phyloP scores from a whole-genome alignment of 2,888 invertebrate genomes.

The Timandra comae region DNA sequence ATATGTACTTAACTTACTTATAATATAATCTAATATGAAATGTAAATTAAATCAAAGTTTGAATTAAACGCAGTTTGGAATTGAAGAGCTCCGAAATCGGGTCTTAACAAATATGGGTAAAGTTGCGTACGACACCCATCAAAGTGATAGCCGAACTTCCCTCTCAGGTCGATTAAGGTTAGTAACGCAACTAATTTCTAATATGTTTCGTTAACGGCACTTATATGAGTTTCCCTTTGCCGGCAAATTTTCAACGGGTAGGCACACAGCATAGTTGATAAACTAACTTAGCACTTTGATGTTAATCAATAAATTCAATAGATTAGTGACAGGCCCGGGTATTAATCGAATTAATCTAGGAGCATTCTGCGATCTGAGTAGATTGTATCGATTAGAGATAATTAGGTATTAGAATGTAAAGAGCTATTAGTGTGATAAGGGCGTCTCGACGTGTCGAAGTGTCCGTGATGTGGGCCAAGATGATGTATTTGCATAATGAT shows the following conservation, averaged over 20 bases:
- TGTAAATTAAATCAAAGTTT: too few relatives aligned
- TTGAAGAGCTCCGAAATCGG: conserved; percentile 1
- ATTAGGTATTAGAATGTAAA: neutral
- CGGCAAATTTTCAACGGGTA: conserved; percentile 44
- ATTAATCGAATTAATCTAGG: conserved; percentile 15
- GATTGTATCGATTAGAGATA: neutral
- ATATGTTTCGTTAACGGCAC: conserved; percentile 68
- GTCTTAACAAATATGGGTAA: conserved; percentile 12
- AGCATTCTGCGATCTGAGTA: neutral
- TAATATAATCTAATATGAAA: too few relatives aligned
- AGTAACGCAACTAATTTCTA: conserved; percentile 66
- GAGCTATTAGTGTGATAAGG: neutral
- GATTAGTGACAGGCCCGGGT: conserved; percentile 18
- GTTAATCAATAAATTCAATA: conserved; percentile 41
- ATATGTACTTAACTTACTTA: too few relatives aligned
- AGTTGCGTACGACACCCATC: conserved; percentile 36
- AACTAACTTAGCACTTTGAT: conserved; percentile 53
- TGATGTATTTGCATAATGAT: conserved; percentile 7
- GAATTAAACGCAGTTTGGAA: neutral
- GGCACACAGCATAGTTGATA: conserved; percentile 45
- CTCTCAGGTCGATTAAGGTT: conserved; percentile 54
- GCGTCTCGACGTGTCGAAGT: neutral
- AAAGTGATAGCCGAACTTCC: conserved; percentile 55
- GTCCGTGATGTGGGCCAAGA: conserved; percentile 1
- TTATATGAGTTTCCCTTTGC: conserved; percentile 50